These are phyloP conservation scores for Ditylenchus dipsaci DNA, from an alignment of 1,140 invertebrate genomes.

Conservation along the genomic window DNA sequence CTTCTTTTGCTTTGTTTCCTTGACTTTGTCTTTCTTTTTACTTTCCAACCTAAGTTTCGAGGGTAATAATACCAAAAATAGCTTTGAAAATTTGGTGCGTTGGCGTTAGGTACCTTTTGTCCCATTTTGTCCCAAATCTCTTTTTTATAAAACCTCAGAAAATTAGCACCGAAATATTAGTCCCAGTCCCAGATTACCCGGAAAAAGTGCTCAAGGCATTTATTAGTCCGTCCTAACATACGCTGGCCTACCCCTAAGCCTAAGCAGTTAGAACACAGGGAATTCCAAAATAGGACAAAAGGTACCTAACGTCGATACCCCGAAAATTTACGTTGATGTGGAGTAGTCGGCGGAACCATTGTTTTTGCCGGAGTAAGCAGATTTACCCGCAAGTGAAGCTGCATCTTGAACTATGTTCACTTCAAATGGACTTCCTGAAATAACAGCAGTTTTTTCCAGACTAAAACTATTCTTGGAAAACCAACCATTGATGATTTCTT, in stretches of 20 bases:
- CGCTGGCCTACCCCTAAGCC: no score
- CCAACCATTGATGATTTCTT: constrained; percentile 59
- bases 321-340: constrained; percentile 11
- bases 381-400: neutral
- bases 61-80: no score
- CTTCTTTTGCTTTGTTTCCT: constrained; percentile 38
- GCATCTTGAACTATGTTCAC: constrained; percentile 46
- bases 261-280: no score
- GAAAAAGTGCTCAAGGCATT: no score
- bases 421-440: constrained; percentile 54
- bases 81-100: no score
- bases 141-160: no score
- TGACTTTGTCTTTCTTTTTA: constrained; percentile 46
- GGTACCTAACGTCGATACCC: no score
- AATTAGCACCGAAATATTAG: no score
- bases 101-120: no score
- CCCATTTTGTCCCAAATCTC: no score
- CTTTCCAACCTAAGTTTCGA: constrained; percentile 19
- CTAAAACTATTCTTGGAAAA: neutral
- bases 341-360: constrained; percentile 12
- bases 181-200: no score
- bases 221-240: no score
- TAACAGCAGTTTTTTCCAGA: neutral
- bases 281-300: constrained; percentile 3
- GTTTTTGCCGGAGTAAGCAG: neutral